A percentile compares a stretch with the other conserved stretches of the same genome.
These are phyloP conservation scores for Solea solea DNA, from an alignment of 2,113 vertebrate species.

Conservation along the genomic window DNA sequence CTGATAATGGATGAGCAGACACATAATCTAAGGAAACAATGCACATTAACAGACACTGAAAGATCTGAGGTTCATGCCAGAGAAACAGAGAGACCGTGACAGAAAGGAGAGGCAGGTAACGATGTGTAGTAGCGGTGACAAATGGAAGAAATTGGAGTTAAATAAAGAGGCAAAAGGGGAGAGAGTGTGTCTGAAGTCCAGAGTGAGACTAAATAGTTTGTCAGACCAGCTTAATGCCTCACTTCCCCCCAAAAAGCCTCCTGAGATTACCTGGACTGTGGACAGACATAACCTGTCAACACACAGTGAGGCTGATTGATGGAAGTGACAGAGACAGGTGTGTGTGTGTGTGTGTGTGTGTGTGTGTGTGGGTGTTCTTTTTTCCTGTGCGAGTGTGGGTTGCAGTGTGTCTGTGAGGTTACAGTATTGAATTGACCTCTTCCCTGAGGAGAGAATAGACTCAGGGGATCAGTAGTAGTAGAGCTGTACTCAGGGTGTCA, in stretches of 20 bases:
- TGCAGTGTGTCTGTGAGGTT: constrained; percentile 63
- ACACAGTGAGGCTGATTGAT: constrained; percentile 70
- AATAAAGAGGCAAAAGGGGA: constrained; percentile 42
- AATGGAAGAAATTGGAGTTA: constrained; percentile 41
- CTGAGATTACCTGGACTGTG: constrained; percentile 75
- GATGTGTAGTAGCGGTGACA: constrained; percentile 33
- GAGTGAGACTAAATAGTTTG: constrained; percentile 78
- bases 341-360: constrained; percentile 39
- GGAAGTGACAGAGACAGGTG: constrained; percentile 71
- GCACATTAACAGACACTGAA: too few relatives aligned
- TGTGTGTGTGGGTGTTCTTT: constrained; percentile 10
- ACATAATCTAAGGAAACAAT: too few relatives aligned
- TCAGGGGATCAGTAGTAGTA: constrained; percentile 74
- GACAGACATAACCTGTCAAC: constrained; percentile 75
- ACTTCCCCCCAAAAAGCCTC: constrained; percentile 73
- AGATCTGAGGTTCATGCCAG: not conserved
- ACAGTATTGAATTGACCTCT: constrained; percentile 80
- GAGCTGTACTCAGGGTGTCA: constrained; percentile 74
- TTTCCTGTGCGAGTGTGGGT: constrained; percentile 49
- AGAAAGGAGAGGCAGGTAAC: constrained; percentile 6
- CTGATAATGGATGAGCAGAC: too few relatives aligned
- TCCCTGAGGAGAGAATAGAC: constrained; percentile 77
- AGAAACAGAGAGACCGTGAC: not conserved
- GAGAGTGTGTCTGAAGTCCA: constrained; percentile 58
- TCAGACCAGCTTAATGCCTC: constrained; percentile 71